Evolutionary conservation across 2,113 vertebrate genomes (phyloP), one percentile per base, ranked within the genome.

Genomic region (Syngnathus scovelli): DNA sequence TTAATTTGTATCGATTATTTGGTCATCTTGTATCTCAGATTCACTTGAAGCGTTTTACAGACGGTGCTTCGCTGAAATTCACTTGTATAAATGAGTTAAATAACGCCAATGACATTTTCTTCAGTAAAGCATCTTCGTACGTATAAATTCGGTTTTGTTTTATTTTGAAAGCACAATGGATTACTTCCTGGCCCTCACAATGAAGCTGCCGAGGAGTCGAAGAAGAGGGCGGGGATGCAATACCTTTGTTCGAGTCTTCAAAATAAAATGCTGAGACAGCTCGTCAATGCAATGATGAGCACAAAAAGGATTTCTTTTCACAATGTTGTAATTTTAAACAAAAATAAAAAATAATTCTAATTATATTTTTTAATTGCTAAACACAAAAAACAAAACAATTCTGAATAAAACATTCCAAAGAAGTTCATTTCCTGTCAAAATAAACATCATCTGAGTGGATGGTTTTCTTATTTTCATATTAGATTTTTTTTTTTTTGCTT

Each of bases 161-260:
- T 81, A 79, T 75, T 82, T 77, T 85, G 79, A 76, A 82, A 71
- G 11, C 9, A 1, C 0, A 5, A 0, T 19, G 6, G 3, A 5
- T 4, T 0, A 0, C 12, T n/a, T 73, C 76, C 72, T 73, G n/a
- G 13, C 48, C 61, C 63, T 66, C 54, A 60, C 27, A 12, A 2
- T 60, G 23, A 46, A 60, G 67, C 38, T 13, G 77, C 55, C 49
- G 60, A 76, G 75, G 69, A 68, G 71, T 55, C 67, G 85, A 83
- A 69, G 67, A 72, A 63, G 49, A 78, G 56, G 78, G 70, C 59
- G 64, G 33, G 69, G 72, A 71, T 65, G 64, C 55, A 36, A 44
- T 70, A 69, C 69, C 75, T 87, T 85, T 87, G 82, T 83, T 80
- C 49, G 66, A 44, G 33, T 71, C 39, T 75, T 69, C n/a, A 62